A percentile compares a stretch with the other conserved stretches of the same genome.
Conservation (phyloP, 1,140 invertebrate species). For the Drosophila insularis region DNA sequence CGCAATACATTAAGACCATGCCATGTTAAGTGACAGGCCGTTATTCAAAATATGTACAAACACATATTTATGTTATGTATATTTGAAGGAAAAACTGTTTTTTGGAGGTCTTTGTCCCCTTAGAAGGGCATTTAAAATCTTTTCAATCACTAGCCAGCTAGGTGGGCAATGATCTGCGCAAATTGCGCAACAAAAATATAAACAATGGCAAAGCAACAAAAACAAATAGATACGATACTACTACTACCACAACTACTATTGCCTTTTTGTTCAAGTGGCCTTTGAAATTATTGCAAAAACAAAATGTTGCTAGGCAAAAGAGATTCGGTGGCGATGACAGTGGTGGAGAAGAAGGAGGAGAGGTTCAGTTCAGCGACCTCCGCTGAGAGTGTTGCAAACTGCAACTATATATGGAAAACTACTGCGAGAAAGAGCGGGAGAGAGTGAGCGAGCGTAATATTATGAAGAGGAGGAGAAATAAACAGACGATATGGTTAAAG, state of each 20-base stretch:
- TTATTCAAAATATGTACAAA: too few relatives aligned
- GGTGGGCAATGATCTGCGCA: slow-evolving; percentile 62
- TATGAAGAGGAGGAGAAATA: not conserved
- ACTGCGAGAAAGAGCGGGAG: slow-evolving; percentile 37
- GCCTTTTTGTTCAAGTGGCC: slow-evolving; percentile 48
- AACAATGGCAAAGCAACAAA: slow-evolving; percentile 21
- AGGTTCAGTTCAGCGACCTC: slow-evolving; percentile 69
- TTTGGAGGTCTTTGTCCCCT: too few relatives aligned
- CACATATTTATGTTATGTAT: too few relatives aligned
- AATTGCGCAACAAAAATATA: slow-evolving; percentile 70
- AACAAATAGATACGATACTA: slow-evolving; percentile 33
- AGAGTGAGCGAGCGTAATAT: slow-evolving; percentile 5
- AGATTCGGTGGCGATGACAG: not conserved
- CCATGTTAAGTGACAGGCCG: too few relatives aligned
- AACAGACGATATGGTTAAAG: not conserved
- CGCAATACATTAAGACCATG: not conserved
- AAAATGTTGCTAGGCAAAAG: slow-evolving; percentile 8
- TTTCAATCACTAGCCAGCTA: slow-evolving; percentile 8
- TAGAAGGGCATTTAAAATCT: not conserved
- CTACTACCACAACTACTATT: slow-evolving; percentile 37
- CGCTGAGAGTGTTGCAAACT: slow-evolving; percentile 52
- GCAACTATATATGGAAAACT: slow-evolving; percentile 49
- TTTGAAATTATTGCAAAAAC: slow-evolving; percentile 58
- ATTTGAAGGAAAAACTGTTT: too few relatives aligned
- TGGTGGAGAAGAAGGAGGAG: not conserved